Conservation (phyloP, 1,140 invertebrate genomes). For the Apocrypta bakeri region DNA sequence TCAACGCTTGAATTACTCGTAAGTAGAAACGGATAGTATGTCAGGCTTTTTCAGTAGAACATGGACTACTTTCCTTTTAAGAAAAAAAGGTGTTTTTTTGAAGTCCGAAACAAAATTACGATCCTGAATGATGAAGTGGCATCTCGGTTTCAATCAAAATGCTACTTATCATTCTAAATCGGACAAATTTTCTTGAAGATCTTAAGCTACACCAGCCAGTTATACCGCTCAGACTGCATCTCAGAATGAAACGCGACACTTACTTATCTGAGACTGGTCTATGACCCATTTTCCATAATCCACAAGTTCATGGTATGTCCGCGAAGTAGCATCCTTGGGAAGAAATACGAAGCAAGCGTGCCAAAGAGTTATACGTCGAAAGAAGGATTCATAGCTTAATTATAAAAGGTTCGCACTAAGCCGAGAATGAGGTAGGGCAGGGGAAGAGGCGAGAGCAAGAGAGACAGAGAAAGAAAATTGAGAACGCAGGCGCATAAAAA, state of each 20-base stretch:
- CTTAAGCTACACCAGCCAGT: neutral
- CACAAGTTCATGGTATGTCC: neutral
- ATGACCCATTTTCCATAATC: neutral
- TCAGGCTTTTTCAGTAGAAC: too few relatives aligned
- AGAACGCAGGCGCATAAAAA: constrained; percentile 17
- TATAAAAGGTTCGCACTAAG: constrained; percentile 18
- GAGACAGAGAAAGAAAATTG: neutral
- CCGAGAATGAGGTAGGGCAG: neutral
- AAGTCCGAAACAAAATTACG: too few relatives aligned
- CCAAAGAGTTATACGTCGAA: too few relatives aligned
- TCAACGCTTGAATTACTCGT: too few relatives aligned
- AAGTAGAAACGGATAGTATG: too few relatives aligned
- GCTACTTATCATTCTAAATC: neutral
- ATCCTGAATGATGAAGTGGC: too few relatives aligned
- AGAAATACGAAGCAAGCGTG: too few relatives aligned
- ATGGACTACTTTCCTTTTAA: too few relatives aligned
- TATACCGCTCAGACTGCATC: too few relatives aligned
- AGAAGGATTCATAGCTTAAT: constrained; percentile 42
- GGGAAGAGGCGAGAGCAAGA: too few relatives aligned
- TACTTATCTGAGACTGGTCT: neutral
- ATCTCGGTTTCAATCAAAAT: neutral
- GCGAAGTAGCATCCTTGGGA: too few relatives aligned
- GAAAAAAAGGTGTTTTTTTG: too few relatives aligned
- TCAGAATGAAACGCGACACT: neutral
- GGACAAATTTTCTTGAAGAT: constrained; percentile 2